These are phyloP conservation scores for Diabrotica balteata DNA, from an alignment of 2,888 invertebrate genomes.

Conservation along the genomic window DNA sequence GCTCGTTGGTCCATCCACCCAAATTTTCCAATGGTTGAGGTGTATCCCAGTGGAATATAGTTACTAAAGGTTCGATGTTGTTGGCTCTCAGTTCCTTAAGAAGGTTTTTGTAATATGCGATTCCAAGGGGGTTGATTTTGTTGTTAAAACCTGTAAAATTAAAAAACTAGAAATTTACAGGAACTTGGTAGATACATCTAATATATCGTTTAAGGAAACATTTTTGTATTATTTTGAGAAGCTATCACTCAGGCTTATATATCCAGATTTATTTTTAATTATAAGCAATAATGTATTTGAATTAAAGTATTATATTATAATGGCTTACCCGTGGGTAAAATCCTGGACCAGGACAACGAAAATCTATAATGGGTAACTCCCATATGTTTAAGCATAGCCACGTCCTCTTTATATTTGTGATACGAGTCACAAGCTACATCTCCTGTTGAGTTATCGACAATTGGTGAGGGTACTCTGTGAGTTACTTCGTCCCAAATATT, in stretches of 20 bases:
- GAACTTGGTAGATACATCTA: not conserved
- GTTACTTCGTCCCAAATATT: slow-evolving; percentile 26
- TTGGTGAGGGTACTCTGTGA: slow-evolving; percentile 6
- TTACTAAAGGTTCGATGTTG: slow-evolving; percentile 65
- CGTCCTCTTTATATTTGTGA: slow-evolving; percentile 67
- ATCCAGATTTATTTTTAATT: not conserved
- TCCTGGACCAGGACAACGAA: slow-evolving; percentile 21
- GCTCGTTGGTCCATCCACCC: not conserved
- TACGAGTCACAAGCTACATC: slow-evolving; percentile 75
- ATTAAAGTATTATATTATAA: not conserved
- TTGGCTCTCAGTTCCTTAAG: slow-evolving; percentile 59
- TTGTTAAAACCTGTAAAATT: slow-evolving; percentile 65
- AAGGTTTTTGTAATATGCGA: slow-evolving; percentile 58
- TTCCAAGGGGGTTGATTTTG: slow-evolving; percentile 71
- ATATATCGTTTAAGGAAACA: not conserved
- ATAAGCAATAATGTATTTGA: not conserved
- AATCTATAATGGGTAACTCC: slow-evolving; percentile 66
- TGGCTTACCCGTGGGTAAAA: slow-evolving; percentile 21
- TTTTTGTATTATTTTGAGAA: not conserved
- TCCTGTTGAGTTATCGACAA: slow-evolving; percentile 58
- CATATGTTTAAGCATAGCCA: slow-evolving; percentile 63
- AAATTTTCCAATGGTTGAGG: not conserved
- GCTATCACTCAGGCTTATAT: not conserved
- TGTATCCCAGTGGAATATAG: slow-evolving; percentile 52
- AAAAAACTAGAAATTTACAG: not conserved